Evolutionary conservation across 2,113 vertebrate species (phyloP), one percentile per base, ranked within the genome.

Genomic region (Butastur rufipennis): DNA sequence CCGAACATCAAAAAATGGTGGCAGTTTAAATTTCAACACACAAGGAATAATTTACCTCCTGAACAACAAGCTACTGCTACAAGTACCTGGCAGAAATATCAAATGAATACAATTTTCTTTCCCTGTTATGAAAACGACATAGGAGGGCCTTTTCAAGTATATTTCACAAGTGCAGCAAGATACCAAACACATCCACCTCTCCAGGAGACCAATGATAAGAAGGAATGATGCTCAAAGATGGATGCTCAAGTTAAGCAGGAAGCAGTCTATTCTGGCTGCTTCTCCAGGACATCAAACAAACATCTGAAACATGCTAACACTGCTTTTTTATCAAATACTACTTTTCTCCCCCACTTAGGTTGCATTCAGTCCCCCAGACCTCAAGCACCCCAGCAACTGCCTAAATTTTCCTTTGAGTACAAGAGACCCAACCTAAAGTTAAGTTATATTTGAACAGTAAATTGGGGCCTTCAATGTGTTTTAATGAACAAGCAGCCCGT

Each of bases 11-110:
- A 80, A 95, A 97, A 95, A 80, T 56, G 16, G 81, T 62, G 70
- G 55, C 90, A 93, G 81, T 86, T 91, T 84, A 82, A 61, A 79
- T 93, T 95, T 90, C 94, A 93, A 94, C 73, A 94, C 55, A 87
- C 36, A 45, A 61, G 42, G 56, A 97, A 89, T 81, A 71, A 92
- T 81, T 72, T 58, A 53, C 66, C 59, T 81, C 61, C 77, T 48
- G 52, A 91, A 65, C 38, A 88, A 88, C 40, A 70, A 84, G 56
- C 42, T 92, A 82, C 88, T 71, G 63, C 92, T 71, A 31, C 75
- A 77, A 90, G 61, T 86, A 96, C 71, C 50, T 53, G 45, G 52
- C 43, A 91, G 61, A 16, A 87, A 36, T 45, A 59, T 32, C 50
- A 89, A 85, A 40, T 38, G 3, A 75, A 63, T 48, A 29, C 21